Conservation (phyloP, 2,888 invertebrate genomes). For the Perdita meconis region DNA sequence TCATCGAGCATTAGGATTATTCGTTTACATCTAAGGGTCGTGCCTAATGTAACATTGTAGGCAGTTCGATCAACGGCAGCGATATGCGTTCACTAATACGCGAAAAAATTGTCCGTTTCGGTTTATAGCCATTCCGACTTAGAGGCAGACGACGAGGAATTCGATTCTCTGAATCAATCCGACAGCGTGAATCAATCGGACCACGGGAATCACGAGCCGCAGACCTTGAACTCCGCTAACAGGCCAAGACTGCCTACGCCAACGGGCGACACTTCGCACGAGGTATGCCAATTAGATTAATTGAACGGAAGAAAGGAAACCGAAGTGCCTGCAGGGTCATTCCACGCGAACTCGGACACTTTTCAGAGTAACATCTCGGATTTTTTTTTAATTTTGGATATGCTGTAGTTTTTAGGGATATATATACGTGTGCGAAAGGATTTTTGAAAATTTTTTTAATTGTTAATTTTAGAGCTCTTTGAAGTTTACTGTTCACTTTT, state of each 20-base stretch:
- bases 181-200: constrained; percentile 80
- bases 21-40: constrained; percentile 58
- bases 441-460: too few species aligned
- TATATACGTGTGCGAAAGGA: too few species aligned
- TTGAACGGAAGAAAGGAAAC: not conserved
- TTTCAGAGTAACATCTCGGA: too few species aligned
- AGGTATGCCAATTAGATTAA: constrained; percentile 71
- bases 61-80: constrained; percentile 7
- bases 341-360: too few species aligned
- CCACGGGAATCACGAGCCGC: constrained; percentile 77
- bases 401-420: too few species aligned
- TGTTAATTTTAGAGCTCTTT: too few species aligned
- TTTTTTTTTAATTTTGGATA: too few species aligned
- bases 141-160: constrained; percentile 87
- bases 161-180: constrained; percentile 85
- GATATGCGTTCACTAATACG: constrained; percentile 43
- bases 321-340: not conserved
- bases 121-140: constrained; percentile 87
- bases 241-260: constrained; percentile 82
- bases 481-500: too few species aligned
- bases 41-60: constrained; percentile 66
- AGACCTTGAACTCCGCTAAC: constrained; percentile 72
- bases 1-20: constrained; percentile 25
- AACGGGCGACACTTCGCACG: constrained; percentile 82
- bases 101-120: too few species aligned